Base-by-base conservation (phyloP, 2,113 vertebrate species). In the Oreocharis arfaki region DNA sequence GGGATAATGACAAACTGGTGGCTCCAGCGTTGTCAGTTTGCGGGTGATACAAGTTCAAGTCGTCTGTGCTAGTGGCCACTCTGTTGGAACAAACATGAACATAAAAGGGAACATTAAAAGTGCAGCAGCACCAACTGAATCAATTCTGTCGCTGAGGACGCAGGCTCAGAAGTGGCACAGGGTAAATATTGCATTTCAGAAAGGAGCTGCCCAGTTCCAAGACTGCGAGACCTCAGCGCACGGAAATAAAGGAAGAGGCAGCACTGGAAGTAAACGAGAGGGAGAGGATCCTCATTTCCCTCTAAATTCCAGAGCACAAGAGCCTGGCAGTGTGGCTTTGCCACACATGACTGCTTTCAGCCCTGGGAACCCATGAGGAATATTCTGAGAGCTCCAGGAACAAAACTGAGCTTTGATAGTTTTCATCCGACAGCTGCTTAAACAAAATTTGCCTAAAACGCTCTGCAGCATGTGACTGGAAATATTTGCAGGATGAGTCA, bases 371-470 rank as follows among this genome's bases (percentile, higher is more conserved):
- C 96, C 95, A 82, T 96, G 97, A 98, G 96, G 94, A 97, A 98
- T 98, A 97, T 98, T 97, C 95, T 83, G 90, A 96, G 96, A 96
- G 95, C 84, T 95, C 96, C 24, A 69, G 83, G 95, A 97, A 98
- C 97, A 97, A 96, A 98, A 98, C 98, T 95, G 96, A 98, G 97
- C 97, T 97, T 97, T 98, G 97, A 98, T 97, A 44, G 91, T 93
- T 98, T 96, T 97, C 96, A 97, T 97, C 97, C 79, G 30, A 97
- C 79, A 71, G 97, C 84, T 92, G 84, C 96, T 96, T 93, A 86
- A 98, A 97, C 91, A 93, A 92, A 90, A 93, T 91, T 75, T 97
- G 94, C 96, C 84, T 73, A 59, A 65, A 77, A 93, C 12, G 50
- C 84, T 76, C 47, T 6, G 87, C 84, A 85, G 96, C 98, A 98